Base-by-base conservation (phyloP, 2,113 vertebrate species). In the Lepidiolamprologus cunningtoni region DNA sequence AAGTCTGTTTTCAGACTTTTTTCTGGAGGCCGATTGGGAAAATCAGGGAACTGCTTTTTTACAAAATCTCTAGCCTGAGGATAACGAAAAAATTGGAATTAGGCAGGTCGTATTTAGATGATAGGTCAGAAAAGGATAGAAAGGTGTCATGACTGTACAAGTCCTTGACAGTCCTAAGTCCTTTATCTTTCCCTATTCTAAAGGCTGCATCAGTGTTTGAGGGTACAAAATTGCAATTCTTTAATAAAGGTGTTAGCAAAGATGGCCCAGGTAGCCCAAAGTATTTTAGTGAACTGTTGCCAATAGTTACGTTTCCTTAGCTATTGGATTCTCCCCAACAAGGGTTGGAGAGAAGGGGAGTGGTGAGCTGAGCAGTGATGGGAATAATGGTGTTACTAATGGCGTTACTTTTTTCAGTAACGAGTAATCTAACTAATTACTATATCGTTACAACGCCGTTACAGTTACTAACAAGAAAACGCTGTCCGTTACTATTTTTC, bases 131-230 rank as follows among this genome's bases (percentile, higher is more conserved):
- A 28, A 58, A 58, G 4, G 23, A 58, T 28, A 58, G 23, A 58
- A 58, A 58, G 55, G 55, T 58, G 23, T 28, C 23, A 3, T 58
- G 23, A 28, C 55, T 58, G 55, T 58, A 16, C 23, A 58, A 28
- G 23, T 58, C 23, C 23, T 28, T 58, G 26, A 57, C 23, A 58
- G 13, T 58, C 55, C 55, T 58, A 16, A 58, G 55, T 28, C 7
- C 23, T 28, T 28, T 28, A 58, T 58, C 23, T 58, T 9, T 58
- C 23, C 23, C 26, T 16, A 1, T 58, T 28, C 23, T 28, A 58
- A 58, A 58, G 23, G 7, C 13, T 0, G 4, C 3, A 1, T 5
- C 23, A 28, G 1, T 57, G 23, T 57, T 57, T 57, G 7, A 57
- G 14, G 54, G 23, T 57, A 8, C 23, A 57, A 57, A 3, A 28